A percentile compares a stretch with the other conserved stretches of the same genome.
Conservation (phyloP, 1,140 invertebrate species). For the Drosophila sechellia region DNA sequence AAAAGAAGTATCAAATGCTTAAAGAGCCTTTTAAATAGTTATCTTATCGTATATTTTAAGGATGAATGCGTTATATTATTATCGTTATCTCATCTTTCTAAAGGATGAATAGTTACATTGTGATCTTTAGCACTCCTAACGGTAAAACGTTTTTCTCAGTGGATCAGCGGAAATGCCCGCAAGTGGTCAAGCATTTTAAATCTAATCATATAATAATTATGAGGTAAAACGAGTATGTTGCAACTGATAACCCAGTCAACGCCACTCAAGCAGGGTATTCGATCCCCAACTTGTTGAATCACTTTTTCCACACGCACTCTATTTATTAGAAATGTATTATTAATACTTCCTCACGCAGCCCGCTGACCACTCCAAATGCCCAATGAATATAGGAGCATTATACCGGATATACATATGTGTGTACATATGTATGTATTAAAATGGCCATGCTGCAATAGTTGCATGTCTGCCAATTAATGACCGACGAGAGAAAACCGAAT, state of each 20-base stretch:
- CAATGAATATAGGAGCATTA: slow-evolving; percentile 12
- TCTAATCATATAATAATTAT: slow-evolving; percentile 32
- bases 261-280: slow-evolving; percentile 5
- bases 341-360: slow-evolving; percentile 68
- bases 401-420: slow-evolving; percentile 34
- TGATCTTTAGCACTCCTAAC: too few relatives aligned
- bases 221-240: slow-evolving; percentile 1
- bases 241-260: slow-evolving; percentile 13
- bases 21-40: too few relatives aligned
- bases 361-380: slow-evolving; percentile 28
- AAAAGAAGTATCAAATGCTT: background rate
- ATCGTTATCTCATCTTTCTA: too few relatives aligned
- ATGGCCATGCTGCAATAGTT: slow-evolving; percentile 48
- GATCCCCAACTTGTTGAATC: slow-evolving; percentile 1
- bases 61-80: too few relatives aligned
- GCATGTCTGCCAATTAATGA: slow-evolving; percentile 74
- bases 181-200: slow-evolving; percentile 12
- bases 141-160: background rate
- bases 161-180: background rate
- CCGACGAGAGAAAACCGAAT: slow-evolving; percentile 51
- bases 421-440: slow-evolving; percentile 4
- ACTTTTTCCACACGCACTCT: slow-evolving; percentile 24
- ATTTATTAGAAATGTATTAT: slow-evolving; percentile 74
- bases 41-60: too few relatives aligned
- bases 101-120: too few relatives aligned